These are phyloP conservation scores for Leptopilina myrica DNA, from an alignment of 2,888 invertebrate genomes.

Conservation along the genomic window DNA sequence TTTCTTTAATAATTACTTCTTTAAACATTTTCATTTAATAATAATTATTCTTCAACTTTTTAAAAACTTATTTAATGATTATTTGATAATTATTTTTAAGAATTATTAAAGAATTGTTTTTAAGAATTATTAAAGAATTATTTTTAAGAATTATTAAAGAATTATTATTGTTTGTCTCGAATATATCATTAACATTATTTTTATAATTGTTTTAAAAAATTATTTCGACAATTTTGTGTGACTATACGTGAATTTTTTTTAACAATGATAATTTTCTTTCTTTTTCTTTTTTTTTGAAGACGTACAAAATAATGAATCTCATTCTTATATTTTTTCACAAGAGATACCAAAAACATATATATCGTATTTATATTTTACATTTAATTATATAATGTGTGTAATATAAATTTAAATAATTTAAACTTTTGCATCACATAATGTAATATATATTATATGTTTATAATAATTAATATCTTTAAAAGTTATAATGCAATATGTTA, in stretches of 20 bases:
- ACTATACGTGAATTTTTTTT: neutral
- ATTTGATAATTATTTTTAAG: too few relatives aligned
- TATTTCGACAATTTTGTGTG: neutral
- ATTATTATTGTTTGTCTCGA: too few relatives aligned
- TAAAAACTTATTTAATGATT: too few relatives aligned
- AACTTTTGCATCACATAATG: conserved; percentile 31
- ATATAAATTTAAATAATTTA: conserved; percentile 20
- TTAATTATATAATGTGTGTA: conserved; percentile 10
- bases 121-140: too few relatives aligned
- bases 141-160: too few relatives aligned
- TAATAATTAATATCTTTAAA: conserved; percentile 45
- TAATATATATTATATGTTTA: conserved; percentile 46
- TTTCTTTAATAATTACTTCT: too few relatives aligned
- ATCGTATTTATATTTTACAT: conserved; percentile 3
- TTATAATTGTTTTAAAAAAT: neutral
- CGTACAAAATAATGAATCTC: conserved; percentile 15
- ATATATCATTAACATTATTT: too few relatives aligned
- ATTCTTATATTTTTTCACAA: neutral
- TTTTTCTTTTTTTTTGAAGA: neutral
- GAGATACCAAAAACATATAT: neutral
- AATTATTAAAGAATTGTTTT: too few relatives aligned
- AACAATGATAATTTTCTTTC: neutral
- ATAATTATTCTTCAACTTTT: too few relatives aligned
- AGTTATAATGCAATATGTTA: conserved; percentile 55
- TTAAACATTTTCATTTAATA: too few relatives aligned